A percentile compares a stretch with the other conserved stretches of the same genome.
Conservation (phyloP, 2,888 invertebrate genomes). For the Rhopalosiphum nymphaeae region DNA sequence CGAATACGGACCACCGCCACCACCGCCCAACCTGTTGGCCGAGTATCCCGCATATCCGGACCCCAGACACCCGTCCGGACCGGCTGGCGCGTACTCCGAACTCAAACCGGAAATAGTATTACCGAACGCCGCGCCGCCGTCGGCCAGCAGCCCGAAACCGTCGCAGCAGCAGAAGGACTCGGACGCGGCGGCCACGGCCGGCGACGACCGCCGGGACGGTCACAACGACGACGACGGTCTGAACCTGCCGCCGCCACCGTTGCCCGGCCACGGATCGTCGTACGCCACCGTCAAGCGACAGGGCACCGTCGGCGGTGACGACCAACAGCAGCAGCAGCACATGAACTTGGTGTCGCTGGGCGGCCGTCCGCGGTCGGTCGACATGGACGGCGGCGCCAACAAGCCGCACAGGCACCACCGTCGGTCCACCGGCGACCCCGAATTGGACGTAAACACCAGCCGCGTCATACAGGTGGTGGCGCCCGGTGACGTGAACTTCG, state of each 20-base stretch:
- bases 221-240: constrained; percentile 74
- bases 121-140: constrained; percentile 79
- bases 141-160: constrained; percentile 5
- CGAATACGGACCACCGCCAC: constrained; percentile 85
- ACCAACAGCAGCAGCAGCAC: constrained; percentile 35
- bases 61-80: constrained; percentile 85
- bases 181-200: constrained; percentile 71
- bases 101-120: constrained; percentile 87
- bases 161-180: background rate
- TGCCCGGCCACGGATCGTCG: constrained; percentile 82
- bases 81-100: constrained; percentile 82
- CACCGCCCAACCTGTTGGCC: constrained; percentile 75
- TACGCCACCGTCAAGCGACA: constrained; percentile 88
- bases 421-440: constrained; percentile 87
- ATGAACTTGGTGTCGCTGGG: constrained; percentile 84
- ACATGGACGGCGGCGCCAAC: constrained; percentile 82
- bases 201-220: constrained; percentile 71
- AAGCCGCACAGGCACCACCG: constrained; percentile 78
- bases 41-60: constrained; percentile 87
- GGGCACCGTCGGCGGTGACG: constrained; percentile 74
- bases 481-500: constrained; percentile 75
- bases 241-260: constrained; percentile 84
- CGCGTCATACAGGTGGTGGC: constrained; percentile 72
- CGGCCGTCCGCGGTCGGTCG: constrained; percentile 89
- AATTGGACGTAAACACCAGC: constrained; percentile 71